Conservation (phyloP, 2,888 invertebrate species). For the Linhomoeus sp. region DNA sequence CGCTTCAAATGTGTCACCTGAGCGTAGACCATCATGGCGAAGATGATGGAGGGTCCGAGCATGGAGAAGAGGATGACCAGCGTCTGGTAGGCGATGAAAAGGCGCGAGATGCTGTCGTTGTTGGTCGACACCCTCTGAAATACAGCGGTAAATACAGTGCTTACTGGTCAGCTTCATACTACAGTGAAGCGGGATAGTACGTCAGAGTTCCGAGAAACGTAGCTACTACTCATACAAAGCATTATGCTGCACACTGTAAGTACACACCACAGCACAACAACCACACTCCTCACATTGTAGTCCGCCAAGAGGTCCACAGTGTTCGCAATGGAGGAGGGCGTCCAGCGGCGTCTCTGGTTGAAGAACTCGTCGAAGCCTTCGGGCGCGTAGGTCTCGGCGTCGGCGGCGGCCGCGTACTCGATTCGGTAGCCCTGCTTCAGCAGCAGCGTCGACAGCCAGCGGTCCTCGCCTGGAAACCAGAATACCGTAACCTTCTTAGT, state of each 20-base stretch:
- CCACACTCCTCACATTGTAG: constrained; percentile 14
- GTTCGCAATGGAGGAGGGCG: constrained; percentile 27
- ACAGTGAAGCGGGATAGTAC: too few relatives aligned
- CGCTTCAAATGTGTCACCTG: constrained; percentile 12
- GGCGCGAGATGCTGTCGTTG: constrained; percentile 21
- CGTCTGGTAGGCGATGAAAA: constrained; percentile 26
- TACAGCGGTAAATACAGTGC: too few relatives aligned
- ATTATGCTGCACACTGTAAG: too few relatives aligned
- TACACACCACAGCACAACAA: too few relatives aligned
- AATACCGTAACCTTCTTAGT: too few relatives aligned
- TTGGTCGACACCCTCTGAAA: constrained; percentile 18
- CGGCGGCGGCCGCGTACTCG: constrained; percentile 33
- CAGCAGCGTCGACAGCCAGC: constrained; percentile 35
- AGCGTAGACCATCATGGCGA: constrained; percentile 25
- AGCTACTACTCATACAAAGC: too few relatives aligned
- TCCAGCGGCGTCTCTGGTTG: constrained; percentile 27
- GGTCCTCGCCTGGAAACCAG: constrained; percentile 33
- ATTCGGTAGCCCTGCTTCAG: constrained; percentile 34
- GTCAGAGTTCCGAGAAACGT: too few relatives aligned
- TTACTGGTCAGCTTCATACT: too few relatives aligned
- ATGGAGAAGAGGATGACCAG: constrained; percentile 26
- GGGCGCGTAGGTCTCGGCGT: constrained; percentile 30
- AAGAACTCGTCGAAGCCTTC: constrained; percentile 28
- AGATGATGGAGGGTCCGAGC: constrained; percentile 26
- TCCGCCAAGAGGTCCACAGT: constrained; percentile 25